These are phyloP conservation scores for Noctilio leporinus DNA, from an alignment of 2,113 vertebrate species.

Conservation along the genomic window DNA sequence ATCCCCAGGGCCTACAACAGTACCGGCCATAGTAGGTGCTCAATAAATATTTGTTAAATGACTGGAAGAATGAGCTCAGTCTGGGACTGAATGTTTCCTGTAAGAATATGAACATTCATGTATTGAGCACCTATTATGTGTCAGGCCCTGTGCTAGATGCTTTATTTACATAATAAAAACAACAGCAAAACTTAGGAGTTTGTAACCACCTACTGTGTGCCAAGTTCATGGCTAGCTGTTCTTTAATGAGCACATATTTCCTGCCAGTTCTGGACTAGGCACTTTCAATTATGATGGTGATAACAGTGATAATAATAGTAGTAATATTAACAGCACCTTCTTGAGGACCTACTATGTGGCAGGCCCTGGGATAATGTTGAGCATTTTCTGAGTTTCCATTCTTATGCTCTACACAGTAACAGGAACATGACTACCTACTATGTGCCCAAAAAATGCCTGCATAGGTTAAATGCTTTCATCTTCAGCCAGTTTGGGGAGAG, in stretches of 20 bases:
- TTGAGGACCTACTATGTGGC: not conserved
- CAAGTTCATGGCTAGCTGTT: not conserved
- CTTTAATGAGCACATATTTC: not conserved
- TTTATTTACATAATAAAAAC: not conserved
- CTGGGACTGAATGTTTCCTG: not conserved
- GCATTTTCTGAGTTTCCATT: not conserved
- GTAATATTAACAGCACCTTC: not conserved
- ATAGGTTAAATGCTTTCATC: not conserved
- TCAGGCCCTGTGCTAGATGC: not conserved
- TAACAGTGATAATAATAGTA: not conserved
- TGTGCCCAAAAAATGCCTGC: not conserved
- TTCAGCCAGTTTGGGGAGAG: not conserved
- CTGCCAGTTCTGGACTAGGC: not conserved
- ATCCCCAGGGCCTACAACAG: not conserved
- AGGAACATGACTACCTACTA: not conserved
- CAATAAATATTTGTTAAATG: not conserved
- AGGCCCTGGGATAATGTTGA: not conserved
- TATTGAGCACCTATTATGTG: not conserved
- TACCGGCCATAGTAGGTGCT: not conserved
- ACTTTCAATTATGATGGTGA: not conserved
- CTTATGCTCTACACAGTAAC: not conserved
- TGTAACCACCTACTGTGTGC: not conserved
- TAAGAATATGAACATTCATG: not conserved
- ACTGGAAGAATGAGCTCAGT: not conserved
- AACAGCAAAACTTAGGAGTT: not conserved